phyloP scores from a whole-genome alignment of 2,113 vertebrate species.

The Gallinago undulata region DNA sequence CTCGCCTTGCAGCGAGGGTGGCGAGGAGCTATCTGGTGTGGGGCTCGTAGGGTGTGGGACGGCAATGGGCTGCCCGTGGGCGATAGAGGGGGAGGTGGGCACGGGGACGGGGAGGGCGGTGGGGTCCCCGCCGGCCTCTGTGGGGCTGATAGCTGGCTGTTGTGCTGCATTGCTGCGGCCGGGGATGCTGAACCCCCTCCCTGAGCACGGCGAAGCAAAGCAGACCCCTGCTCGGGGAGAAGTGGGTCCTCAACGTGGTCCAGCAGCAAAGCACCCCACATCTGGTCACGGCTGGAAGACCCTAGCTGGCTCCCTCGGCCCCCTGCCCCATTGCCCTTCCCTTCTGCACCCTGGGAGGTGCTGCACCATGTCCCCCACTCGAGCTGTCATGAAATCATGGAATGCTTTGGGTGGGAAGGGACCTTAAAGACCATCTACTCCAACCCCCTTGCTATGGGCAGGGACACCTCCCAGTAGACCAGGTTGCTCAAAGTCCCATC shows the following conservation, averaged over 20 bases:
- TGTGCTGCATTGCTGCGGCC: rapidly evolving
- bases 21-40: background rate
- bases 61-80: background rate
- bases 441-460: background rate
- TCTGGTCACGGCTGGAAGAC: background rate
- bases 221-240: background rate
- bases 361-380: rapidly evolving
- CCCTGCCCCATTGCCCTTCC: background rate
- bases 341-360: too few species aligned
- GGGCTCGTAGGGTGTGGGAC: background rate
- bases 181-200: rapidly evolving
- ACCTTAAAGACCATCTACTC: background rate
- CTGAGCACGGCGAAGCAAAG: background rate
- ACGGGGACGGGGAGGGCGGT: rapidly evolving
- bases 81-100: background rate
- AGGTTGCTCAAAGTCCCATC: background rate
- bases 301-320: rapidly evolving
- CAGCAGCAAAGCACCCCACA: background rate
- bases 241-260: background rate
- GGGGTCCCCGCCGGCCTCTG: background rate
- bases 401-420: background rate
- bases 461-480: background rate
- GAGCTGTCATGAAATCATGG: background rate
- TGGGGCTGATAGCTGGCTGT: background rate
- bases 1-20: background rate